phyloP scores from a whole-genome alignment of 2,888 invertebrate species.

The Adelphocoris suturalis region DNA sequence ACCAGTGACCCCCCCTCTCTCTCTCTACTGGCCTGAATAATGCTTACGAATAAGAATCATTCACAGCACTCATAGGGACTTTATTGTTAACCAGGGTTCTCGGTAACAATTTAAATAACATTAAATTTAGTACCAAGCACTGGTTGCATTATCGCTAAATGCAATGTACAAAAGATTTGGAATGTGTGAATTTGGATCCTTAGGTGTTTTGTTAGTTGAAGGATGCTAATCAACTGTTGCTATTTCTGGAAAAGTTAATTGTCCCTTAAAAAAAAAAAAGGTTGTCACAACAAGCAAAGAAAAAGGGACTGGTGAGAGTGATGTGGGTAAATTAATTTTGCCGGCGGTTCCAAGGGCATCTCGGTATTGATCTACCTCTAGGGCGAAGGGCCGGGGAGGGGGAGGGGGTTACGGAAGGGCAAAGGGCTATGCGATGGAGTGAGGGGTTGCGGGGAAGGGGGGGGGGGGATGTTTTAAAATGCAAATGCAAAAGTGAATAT shows the following conservation, averaged over 20 bases:
- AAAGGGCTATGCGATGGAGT: conserved; percentile 25
- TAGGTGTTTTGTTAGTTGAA: too few relatives aligned
- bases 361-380: conserved; percentile 67
- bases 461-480: conserved; percentile 68
- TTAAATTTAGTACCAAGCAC: too few relatives aligned
- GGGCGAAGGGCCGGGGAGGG: background rate
- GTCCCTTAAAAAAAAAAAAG: background rate
- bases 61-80: too few relatives aligned
- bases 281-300: background rate
- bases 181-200: too few relatives aligned
- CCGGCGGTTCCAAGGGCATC: conserved; percentile 68
- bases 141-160: too few relatives aligned
- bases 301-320: conserved; percentile 1
- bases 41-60: too few relatives aligned
- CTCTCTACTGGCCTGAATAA: too few relatives aligned
- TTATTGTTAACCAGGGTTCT: too few relatives aligned
- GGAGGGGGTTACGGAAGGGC: conserved; percentile 2
- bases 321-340: conserved; percentile 65
- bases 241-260: background rate
- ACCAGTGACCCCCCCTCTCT: too few relatives aligned
- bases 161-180: too few relatives aligned
- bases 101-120: too few relatives aligned
- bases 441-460: background rate
- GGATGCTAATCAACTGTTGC: too few relatives aligned
- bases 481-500: conserved; percentile 72